A percentile compares a stretch with the other conserved stretches of the same genome.
Evolutionary conservation across 1,140 invertebrate genomes (phyloP).

Genomic region (Monomorium pharaonis): DNA sequence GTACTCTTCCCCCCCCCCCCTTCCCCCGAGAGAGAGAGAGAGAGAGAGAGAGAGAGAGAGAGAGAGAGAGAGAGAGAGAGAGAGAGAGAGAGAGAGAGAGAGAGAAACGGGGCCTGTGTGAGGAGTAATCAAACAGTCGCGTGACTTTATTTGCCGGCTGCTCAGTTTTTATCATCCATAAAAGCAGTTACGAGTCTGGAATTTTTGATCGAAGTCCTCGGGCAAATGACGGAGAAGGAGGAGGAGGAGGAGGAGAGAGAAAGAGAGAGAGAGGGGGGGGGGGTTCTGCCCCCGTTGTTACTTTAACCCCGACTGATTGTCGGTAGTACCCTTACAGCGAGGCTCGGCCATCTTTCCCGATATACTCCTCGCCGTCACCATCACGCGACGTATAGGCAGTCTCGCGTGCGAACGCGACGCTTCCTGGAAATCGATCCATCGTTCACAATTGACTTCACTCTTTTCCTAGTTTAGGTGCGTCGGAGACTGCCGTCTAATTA

Average conservation of each 20-base stretch:
- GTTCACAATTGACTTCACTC: constrained; percentile 55
- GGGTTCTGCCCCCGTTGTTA: constrained; percentile 57
- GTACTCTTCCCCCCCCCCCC: background rate
- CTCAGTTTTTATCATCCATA: constrained; percentile 68
- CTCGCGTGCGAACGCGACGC: constrained; percentile 59
- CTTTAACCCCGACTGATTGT: constrained; percentile 51
- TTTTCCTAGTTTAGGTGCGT: constrained; percentile 52
- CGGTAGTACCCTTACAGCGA: constrained; percentile 50
- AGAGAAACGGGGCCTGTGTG: constrained; percentile 6
- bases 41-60: constrained; percentile 38
- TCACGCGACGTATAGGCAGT: constrained; percentile 58
- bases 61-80: constrained; percentile 42
- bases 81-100: too few relatives aligned
- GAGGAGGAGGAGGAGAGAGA: too few relatives aligned
- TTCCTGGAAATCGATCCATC: constrained; percentile 68
- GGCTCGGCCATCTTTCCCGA: constrained; percentile 58
- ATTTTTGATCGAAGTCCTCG: constrained; percentile 65
- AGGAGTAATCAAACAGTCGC: constrained; percentile 60
- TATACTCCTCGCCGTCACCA: constrained; percentile 14
- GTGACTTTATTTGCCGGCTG: constrained; percentile 64
- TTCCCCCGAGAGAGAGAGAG: too few relatives aligned
- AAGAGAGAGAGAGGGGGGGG: too few relatives aligned
- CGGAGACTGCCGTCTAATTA: constrained; percentile 58
- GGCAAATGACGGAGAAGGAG: constrained; percentile 50
- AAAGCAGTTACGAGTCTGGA: constrained; percentile 61